These are phyloP conservation scores for Watsonalla binaria DNA, from an alignment of 2,888 invertebrate genomes.

Conservation along the genomic window DNA sequence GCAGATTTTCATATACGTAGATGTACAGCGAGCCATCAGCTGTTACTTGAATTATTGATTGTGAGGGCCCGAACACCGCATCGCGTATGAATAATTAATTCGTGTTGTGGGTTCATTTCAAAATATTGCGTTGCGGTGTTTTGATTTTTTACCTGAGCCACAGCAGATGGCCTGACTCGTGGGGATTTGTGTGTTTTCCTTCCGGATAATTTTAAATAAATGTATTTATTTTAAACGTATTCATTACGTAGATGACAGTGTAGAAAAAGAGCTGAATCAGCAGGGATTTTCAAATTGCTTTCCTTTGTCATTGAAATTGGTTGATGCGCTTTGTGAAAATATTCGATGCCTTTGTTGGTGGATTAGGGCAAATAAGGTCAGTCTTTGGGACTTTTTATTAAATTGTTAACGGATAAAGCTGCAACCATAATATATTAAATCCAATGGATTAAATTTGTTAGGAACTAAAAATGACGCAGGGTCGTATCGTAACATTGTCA, in stretches of 20 bases:
- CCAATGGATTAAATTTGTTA: too few relatives aligned
- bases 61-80: conserved; percentile 23
- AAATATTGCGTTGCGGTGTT: conserved; percentile 19
- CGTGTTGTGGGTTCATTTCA: conserved; percentile 23
- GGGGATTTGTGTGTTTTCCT: conserved; percentile 11
- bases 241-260: conserved; percentile 42
- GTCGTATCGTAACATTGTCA: too few relatives aligned
- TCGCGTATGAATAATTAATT: conserved; percentile 35
- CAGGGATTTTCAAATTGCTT: conserved; percentile 45
- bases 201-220: conserved; percentile 17
- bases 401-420: conserved; percentile 5
- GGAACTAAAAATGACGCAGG: too few relatives aligned
- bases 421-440: too few relatives aligned
- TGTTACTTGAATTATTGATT: conserved; percentile 37
- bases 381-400: conserved; percentile 11
- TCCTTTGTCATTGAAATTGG: conserved; percentile 49
- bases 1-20: conserved; percentile 17
- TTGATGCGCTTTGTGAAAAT: conserved; percentile 24
- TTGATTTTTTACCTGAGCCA: conserved; percentile 18
- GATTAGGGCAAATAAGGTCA: conserved; percentile 15
- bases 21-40: conserved; percentile 19
- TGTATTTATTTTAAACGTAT: conserved; percentile 26
- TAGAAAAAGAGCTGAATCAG: conserved; percentile 33
- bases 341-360: conserved; percentile 25
- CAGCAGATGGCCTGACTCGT: conserved; percentile 8